Conservation (phyloP, 2,888 invertebrate genomes). For the Catotricha subobsoleta region DNA sequence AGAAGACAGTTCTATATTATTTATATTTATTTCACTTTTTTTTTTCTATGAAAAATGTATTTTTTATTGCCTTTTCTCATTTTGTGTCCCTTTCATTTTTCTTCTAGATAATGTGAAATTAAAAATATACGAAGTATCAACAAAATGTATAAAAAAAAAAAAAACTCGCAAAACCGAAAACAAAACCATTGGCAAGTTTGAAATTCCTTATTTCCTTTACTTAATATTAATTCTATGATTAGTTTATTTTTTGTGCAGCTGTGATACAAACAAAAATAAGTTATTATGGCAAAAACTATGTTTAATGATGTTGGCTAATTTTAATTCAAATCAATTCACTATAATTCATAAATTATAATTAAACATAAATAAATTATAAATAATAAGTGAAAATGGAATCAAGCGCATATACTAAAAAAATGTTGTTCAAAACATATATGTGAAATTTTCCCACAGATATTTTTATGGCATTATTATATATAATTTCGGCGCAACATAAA, state of each 20-base stretch:
- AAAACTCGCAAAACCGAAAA: background rate
- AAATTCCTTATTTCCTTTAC: no score
- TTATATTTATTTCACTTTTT: background rate
- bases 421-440: background rate
- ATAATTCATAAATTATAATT: no score
- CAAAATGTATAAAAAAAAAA: constrained; percentile 10
- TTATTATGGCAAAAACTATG: no score
- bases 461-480: background rate
- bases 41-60: background rate
- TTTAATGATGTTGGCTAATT: no score
- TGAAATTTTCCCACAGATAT: background rate
- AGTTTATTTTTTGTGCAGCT: no score
- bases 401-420: background rate
- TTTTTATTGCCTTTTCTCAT: constrained; percentile 3
- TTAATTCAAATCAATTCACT: no score
- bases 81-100: constrained; percentile 5
- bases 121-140: no score
- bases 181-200: background rate
- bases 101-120: background rate
- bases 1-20: no score
- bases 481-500: background rate
- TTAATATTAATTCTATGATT: no score
- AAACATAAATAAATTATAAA: no score
- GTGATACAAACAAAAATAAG: no score
- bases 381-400: background rate